Percentiles rank a stretch among this genome's conserved stretches.
These are phyloP conservation scores for Ephestia elutella DNA, from an alignment of 1,140 invertebrate species.

Conservation along the genomic window DNA sequence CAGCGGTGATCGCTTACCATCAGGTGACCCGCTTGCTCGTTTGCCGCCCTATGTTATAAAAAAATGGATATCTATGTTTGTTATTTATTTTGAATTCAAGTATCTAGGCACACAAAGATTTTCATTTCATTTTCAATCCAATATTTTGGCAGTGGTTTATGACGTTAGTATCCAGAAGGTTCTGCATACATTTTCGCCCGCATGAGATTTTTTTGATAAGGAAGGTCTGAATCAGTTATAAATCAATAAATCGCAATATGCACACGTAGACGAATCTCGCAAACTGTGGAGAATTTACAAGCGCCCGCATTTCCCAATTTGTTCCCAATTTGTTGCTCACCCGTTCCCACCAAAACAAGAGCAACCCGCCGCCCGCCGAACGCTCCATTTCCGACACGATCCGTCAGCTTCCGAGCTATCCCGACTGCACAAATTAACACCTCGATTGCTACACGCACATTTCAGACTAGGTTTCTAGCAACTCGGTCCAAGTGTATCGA, in stretches of 20 bases:
- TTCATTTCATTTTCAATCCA: no score
- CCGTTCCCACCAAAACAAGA: constrained; percentile 24
- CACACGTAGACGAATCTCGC: not conserved
- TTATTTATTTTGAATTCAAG: no score
- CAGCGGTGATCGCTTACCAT: no score
- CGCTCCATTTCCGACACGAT: constrained; percentile 23
- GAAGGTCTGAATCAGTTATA: not conserved
- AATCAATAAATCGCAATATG: not conserved
- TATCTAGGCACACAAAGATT: no score
- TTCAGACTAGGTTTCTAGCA: not conserved
- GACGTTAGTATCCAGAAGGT: no score
- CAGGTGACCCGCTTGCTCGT: no score
- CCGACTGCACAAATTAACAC: constrained; percentile 31
- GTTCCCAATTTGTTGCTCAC: constrained; percentile 29
- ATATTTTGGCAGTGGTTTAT: no score
- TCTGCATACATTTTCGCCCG: no score
- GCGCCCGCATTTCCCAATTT: constrained; percentile 25
- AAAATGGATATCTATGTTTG: no score
- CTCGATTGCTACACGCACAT: constrained; percentile 15
- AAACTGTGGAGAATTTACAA: not conserved
- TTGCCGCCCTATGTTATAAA: no score
- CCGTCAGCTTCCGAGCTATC: constrained; percentile 15
- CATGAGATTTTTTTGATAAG: no score
- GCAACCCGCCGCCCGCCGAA: constrained; percentile 18
- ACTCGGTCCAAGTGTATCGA: no score